Conservation (phyloP, 1,140 invertebrate species). For the Nilaparvata lugens region DNA sequence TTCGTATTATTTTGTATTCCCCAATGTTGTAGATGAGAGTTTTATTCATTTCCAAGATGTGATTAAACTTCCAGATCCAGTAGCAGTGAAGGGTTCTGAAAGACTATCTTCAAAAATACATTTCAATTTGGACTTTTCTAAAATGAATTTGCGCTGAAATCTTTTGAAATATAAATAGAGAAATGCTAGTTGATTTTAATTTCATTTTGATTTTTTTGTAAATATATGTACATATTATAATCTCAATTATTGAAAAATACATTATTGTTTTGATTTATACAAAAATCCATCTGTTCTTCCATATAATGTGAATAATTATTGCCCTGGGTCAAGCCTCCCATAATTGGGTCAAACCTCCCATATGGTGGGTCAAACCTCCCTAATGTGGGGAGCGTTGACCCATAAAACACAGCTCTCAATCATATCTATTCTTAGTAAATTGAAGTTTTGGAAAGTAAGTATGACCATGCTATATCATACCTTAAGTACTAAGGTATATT, state of each 20-base stretch:
- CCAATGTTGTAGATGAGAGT: neutral
- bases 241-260: neutral
- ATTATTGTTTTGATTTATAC: neutral
- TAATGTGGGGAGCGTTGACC: conserved; percentile 16
- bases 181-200: neutral
- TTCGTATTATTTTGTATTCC: neutral
- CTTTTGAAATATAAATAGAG: too few relatives aligned
- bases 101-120: neutral
- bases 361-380: conserved; percentile 18
- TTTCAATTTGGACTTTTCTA: neutral
- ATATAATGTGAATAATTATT: too few relatives aligned
- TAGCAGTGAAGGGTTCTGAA: neutral
- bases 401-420: too few relatives aligned
- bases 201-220: neutral
- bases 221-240: neutral
- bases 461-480: too few relatives aligned
- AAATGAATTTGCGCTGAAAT: too few relatives aligned
- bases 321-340: neutral
- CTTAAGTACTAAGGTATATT: too few relatives aligned
- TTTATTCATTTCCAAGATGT: neutral
- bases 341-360: conserved; percentile 13
- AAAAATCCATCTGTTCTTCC: too few relatives aligned
- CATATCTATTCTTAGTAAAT: too few relatives aligned
- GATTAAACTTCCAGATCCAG: neutral
- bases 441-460: too few relatives aligned